These are phyloP conservation scores for Oreochromis tanganicae DNA, from an alignment of 2,113 vertebrate genomes.

Conservation along the genomic window DNA sequence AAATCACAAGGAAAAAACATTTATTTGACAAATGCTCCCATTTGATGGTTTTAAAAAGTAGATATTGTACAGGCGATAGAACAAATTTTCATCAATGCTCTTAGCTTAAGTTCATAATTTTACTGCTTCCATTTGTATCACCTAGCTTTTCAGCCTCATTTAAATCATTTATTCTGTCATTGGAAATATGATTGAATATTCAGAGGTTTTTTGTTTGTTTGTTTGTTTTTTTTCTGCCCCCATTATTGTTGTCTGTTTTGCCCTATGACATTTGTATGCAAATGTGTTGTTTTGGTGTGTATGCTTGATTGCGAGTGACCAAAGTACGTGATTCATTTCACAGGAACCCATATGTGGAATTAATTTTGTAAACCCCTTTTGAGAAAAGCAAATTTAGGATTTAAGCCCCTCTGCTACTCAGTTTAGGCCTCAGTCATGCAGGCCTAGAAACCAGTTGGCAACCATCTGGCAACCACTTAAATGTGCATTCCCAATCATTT, in stretches of 20 bases:
- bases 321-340: slow-evolving; percentile 29
- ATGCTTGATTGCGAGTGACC: slow-evolving; percentile 45
- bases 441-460: background rate
- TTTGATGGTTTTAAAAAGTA: slow-evolving; percentile 39
- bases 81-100: slow-evolving; percentile 12
- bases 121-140: slow-evolving; percentile 22
- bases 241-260: slow-evolving; percentile 16
- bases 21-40: background rate
- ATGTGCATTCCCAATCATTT: background rate
- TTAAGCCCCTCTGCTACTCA: background rate
- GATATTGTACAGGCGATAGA: slow-evolving; percentile 30
- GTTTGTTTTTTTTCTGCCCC: background rate
- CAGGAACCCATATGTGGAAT: background rate
- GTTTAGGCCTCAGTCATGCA: background rate
- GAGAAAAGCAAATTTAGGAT: background rate
- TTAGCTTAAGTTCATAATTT: slow-evolving; percentile 20
- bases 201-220: background rate
- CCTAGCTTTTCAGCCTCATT: slow-evolving; percentile 34
- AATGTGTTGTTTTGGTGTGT: slow-evolving; percentile 38
- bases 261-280: slow-evolving; percentile 27
- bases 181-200: slow-evolving; percentile 38
- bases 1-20: background rate
- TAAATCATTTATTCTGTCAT: slow-evolving; percentile 22
- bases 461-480: background rate
- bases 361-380: background rate